phyloP scores from a whole-genome alignment of 2,888 invertebrate genomes.

The Catocala sponsa region DNA sequence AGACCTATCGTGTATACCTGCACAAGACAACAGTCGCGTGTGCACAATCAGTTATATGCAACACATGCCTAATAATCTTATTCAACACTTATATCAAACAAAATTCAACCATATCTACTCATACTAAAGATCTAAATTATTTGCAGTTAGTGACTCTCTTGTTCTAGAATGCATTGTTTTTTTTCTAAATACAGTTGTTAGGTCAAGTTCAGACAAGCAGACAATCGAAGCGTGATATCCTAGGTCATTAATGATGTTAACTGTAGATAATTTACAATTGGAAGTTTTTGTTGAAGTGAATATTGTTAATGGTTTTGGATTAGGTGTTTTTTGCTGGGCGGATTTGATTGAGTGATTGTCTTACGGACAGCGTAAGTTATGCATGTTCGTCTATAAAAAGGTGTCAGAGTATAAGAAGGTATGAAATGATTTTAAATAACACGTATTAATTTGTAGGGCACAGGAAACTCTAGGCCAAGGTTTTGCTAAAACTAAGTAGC shows the following conservation, averaged over 20 bases:
- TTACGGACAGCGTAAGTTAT: background rate
- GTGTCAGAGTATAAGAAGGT: too few species aligned
- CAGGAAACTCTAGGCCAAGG: too few species aligned
- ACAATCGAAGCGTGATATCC: slow-evolving; percentile 55
- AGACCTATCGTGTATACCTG: slow-evolving; percentile 30
- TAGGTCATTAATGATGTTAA: slow-evolving; percentile 46
- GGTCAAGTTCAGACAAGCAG: slow-evolving; percentile 70
- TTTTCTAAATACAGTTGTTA: slow-evolving; percentile 52
- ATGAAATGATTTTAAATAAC: too few species aligned
- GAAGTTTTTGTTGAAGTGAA: slow-evolving; percentile 34
- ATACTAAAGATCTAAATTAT: background rate
- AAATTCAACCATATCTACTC: slow-evolving; percentile 27
- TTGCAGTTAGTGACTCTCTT: slow-evolving; percentile 32
- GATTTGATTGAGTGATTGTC: slow-evolving; percentile 1
- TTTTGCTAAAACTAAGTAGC: too few species aligned
- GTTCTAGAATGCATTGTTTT: slow-evolving; percentile 44
- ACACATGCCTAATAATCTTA: slow-evolving; percentile 38
- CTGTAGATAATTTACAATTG: slow-evolving; percentile 29
- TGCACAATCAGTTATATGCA: slow-evolving; percentile 49
- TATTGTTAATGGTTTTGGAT: slow-evolving; percentile 4
- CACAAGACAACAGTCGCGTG: slow-evolving; percentile 58
- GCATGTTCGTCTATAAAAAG: too few species aligned
- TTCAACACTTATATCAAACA: slow-evolving; percentile 11
- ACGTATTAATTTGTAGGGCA: too few species aligned
- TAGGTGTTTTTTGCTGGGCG: background rate